phyloP scores from a whole-genome alignment of 2,888 invertebrate genomes.

The Drosophila trichaetosa region DNA sequence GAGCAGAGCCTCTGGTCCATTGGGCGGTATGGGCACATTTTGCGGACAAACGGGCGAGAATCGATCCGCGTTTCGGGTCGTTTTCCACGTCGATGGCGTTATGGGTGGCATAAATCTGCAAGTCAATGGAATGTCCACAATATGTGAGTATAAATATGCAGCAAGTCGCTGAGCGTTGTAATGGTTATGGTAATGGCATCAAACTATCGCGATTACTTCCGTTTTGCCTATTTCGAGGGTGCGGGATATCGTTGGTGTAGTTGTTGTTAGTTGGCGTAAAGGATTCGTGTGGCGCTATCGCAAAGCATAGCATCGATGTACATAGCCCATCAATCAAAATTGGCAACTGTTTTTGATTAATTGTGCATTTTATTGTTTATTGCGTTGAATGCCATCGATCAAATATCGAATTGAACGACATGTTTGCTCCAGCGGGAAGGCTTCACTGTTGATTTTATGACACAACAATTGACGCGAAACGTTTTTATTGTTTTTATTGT shows the following conservation, averaged over 20 bases:
- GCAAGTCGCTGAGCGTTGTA: not conserved
- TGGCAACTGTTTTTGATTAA: slow-evolving; percentile 72
- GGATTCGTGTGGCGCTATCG: slow-evolving; percentile 22
- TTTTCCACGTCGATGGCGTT: slow-evolving; percentile 95
- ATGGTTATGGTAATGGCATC: slow-evolving; percentile 40
- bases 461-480: slow-evolving; percentile 76
- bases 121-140: slow-evolving; percentile 45
- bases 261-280: slow-evolving; percentile 6
- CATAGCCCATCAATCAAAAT: slow-evolving; percentile 69
- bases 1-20: slow-evolving; percentile 86
- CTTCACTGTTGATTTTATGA: slow-evolving; percentile 75
- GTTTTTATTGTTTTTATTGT: slow-evolving; percentile 54
- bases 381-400: slow-evolving; percentile 72
- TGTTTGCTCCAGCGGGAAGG: not conserved
- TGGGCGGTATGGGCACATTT: slow-evolving; percentile 88
- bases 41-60: slow-evolving; percentile 96
- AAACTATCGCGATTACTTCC: slow-evolving; percentile 50
- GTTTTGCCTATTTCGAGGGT: not conserved
- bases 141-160: slow-evolving; percentile 31
- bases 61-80: slow-evolving; percentile 91
- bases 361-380: slow-evolving; percentile 77
- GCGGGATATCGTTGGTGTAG: not conserved
- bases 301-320: slow-evolving; percentile 47
- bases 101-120: slow-evolving; percentile 96
- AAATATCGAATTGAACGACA: slow-evolving; percentile 27